Base-by-base conservation (phyloP, 2,888 invertebrate genomes). In the Spilosoma lubricipeda region DNA sequence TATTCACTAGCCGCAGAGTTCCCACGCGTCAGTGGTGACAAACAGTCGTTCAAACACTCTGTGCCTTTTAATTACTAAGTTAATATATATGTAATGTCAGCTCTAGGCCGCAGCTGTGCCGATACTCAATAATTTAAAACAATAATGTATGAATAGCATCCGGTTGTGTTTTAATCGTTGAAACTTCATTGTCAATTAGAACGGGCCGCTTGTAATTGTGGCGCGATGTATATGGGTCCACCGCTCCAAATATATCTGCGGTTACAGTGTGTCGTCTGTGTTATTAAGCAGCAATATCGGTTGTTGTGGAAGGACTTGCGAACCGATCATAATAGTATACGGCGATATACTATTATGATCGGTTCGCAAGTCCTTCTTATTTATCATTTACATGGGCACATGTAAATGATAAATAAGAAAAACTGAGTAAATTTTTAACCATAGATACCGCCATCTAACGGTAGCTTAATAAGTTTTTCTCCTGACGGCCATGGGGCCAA, bases 61-160 rank as follows among this genome's bases (percentile, higher is more conserved):
- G 63, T 73, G 68, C 68, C 45, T 73, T 63, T 72, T 72, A 72
- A 72, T 39, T 59, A 72, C 67, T 45, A 42, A 63, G 42, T 72
- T 63, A 72, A 30, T 68, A 72, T 59, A 30, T 68, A 52, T 63
- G 68, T 45, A 68, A 72, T 59, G 42, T 68, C 42, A 52, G 56
- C 33, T 73, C 65, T 64, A 42, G 69, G n/a, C 52, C 66, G 56
- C 73, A 73, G 52, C 70, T 73, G 73, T 59, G 73, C n/a, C 30
- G 27, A 63, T 69, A n/a, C 11, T 27, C 36, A 42, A 64, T 65
- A 30, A 52, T 39, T 56, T 66, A 45, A 70, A 66, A 73, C 73
- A 73, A 73, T 71, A 71, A 64, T 65, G 71, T 48, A 33, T 23
- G 15, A n/a, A 56, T 52, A n/a, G 52, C 69, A 70, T 65, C 73